Base-by-base conservation (phyloP, 2,888 invertebrate species). In the Mythimna impura region DNA sequence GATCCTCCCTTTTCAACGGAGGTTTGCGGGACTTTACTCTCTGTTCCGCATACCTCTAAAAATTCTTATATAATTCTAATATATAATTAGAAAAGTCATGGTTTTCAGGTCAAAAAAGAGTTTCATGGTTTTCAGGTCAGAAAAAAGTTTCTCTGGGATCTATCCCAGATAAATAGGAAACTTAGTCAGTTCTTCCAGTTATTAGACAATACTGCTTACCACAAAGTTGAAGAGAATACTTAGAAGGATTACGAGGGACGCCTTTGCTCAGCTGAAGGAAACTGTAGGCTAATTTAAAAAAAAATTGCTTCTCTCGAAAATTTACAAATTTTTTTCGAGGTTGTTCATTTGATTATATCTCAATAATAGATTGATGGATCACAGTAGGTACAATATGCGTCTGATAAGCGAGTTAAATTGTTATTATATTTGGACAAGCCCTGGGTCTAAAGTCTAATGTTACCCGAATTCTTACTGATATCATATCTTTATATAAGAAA, bases 391-490 rank as follows among this genome's bases (percentile, higher is more conserved):
- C n/a, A 70, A 36, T 34, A 43, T 10, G 12, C 22, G 47, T 20
- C 17, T 50, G 30, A 30, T 72, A 72, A 22, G 22, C 9, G 9
- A n/a, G n/a, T 71, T 30, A 25, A 52, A 40, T 40, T 10, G 40
- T 36, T 43, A 10, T 71, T 20, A 14, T 20, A 36, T 17, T n/a
- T 36, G 6, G 3, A 69, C 10, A 40, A 58, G 14, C 10, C 43
- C 8, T 17, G 14, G 58, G 73, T 71, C 72, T 36, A 36, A 36
- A 57, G 17, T 58, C 43, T 20, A 14, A 68, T 67, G 30, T 30
- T 30, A 1, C 1, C 7, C 25, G 17, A 63, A 14, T 9, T 20
- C 10, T 3, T 22, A 57, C 34, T 47, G 57, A 70, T 70, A 70
- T 25, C 10, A 3, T 36, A 57, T 69, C 34, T 55, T 20, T 69